A percentile compares a stretch with the other conserved stretches of the same genome.
phyloP scores from a whole-genome alignment of 2,888 invertebrate species.

The Tipula confusa region DNA sequence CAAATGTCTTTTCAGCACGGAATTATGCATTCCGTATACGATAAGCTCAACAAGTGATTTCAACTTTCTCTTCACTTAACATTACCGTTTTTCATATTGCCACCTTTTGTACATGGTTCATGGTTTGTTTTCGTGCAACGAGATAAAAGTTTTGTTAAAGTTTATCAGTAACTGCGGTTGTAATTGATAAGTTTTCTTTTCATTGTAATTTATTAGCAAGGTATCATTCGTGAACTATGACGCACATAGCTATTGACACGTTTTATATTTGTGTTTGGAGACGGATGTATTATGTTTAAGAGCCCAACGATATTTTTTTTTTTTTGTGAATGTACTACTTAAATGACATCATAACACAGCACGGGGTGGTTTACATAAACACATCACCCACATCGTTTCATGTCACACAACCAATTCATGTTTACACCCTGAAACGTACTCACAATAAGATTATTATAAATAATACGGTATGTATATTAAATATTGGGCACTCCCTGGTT shows the following conservation, averaged over 20 bases:
- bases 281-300: too few relatives aligned
- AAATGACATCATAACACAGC: background rate
- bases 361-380: background rate
- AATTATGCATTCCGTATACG: background rate
- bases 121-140: background rate
- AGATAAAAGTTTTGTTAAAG: background rate
- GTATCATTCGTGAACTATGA: background rate
- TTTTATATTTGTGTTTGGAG: background rate
- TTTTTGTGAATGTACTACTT: background rate
- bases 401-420: background rate
- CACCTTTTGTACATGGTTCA: background rate
- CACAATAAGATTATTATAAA: background rate
- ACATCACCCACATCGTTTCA: background rate
- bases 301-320: background rate
- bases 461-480: background rate
- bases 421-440: background rate
- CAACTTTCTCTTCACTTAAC: background rate
- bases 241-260: background rate
- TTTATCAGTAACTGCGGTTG: background rate
- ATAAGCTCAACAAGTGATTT: background rate
- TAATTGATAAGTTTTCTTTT: background rate
- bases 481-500: constrained; percentile 13
- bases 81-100: background rate
- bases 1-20: too few relatives aligned
- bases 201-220: background rate